Percentiles rank a stretch among this genome's conserved stretches.
Conservation (phyloP, 2,113 vertebrate genomes). For the Oryzias melastigma region DNA sequence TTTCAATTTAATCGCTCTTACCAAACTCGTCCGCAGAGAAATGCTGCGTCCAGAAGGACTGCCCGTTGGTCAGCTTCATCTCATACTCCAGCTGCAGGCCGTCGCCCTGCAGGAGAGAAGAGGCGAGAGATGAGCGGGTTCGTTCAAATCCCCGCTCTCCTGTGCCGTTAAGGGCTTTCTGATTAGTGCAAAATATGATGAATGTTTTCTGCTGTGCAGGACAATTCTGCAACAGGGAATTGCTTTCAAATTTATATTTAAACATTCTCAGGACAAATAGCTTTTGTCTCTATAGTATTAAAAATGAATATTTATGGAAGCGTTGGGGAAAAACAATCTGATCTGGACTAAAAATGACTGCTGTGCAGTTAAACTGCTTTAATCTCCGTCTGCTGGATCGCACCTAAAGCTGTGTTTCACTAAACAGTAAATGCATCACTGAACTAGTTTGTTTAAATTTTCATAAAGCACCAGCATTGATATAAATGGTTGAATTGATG, state of each 20-base stretch:
- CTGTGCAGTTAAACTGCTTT: not conserved
- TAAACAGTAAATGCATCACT: not conserved
- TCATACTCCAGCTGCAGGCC: constrained; percentile 90
- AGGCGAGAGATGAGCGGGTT: constrained; percentile 2
- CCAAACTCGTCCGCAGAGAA: constrained; percentile 93
- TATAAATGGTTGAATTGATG: not conserved
- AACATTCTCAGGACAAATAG: constrained; percentile 7
- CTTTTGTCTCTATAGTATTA: not conserved
- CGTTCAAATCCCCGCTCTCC: constrained; percentile 16
- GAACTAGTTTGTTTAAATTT: not conserved
- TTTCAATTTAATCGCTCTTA: constrained; percentile 64
- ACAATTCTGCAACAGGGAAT: constrained; percentile 5
- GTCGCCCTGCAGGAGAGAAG: constrained; percentile 75
- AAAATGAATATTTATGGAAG: constrained; percentile 12
- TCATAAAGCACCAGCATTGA: not conserved
- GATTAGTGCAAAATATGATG: constrained; percentile 27
- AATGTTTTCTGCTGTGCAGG: constrained; percentile 11
- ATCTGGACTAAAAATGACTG: not conserved
- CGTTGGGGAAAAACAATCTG: not conserved
- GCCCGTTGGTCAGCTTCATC: constrained; percentile 90
- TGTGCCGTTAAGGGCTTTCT: constrained; percentile 3
- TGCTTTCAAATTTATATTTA: constrained; percentile 10
- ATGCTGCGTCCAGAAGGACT: constrained; percentile 92
- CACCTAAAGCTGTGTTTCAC: not conserved
- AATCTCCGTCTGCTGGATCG: not conserved